Evolutionary conservation across 2,888 invertebrate genomes (phyloP).

Genomic region (Himalopsyche anomala): DNA sequence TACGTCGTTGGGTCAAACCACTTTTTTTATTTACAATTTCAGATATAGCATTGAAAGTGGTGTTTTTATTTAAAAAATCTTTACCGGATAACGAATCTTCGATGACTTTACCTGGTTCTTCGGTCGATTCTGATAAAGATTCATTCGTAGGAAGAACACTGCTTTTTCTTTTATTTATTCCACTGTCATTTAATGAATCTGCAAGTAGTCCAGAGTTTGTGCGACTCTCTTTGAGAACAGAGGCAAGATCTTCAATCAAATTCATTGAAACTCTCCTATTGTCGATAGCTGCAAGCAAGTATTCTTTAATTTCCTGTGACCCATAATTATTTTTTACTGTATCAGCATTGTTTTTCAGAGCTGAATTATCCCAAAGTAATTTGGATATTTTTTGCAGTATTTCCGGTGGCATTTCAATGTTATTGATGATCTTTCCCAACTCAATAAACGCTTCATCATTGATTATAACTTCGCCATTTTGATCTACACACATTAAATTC

Average conservation of each 20-base stretch:
- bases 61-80: not conserved
- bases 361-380: not conserved
- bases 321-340: not conserved
- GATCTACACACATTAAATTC: not conserved
- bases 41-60: not conserved
- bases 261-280: not conserved
- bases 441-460: conserved; percentile 6
- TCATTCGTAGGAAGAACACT: no score
- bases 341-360: not conserved
- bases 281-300: not conserved
- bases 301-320: not conserved
- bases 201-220: not conserved
- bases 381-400: not conserved
- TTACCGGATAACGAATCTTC: no score
- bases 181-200: not conserved
- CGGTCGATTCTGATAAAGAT: no score
- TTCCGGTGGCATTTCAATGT: not conserved
- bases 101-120: no score
- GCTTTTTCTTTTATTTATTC: not conserved
- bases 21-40: not conserved
- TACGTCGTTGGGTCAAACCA: not conserved
- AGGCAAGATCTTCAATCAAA: not conserved
- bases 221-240: not conserved
- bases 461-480: not conserved
- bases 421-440: not conserved